phyloP scores from a whole-genome alignment of 92 coral and sea anemone genomes.

The Bergia puertoricense region DNA sequence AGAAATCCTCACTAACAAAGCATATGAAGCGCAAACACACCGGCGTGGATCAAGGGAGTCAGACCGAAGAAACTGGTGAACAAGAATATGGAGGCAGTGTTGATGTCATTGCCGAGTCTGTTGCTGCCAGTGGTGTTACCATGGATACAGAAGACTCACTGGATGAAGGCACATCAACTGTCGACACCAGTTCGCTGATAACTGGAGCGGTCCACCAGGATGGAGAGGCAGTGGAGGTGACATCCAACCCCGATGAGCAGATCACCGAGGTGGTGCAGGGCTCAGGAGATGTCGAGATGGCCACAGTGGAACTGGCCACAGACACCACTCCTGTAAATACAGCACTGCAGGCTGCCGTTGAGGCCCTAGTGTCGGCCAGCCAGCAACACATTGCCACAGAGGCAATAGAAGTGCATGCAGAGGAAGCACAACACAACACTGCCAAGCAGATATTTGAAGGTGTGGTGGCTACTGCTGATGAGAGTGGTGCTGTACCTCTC shows the following conservation, averaged over 20 bases:
- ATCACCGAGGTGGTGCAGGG: slow-evolving; percentile 72
- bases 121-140: slow-evolving; percentile 91
- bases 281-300: slow-evolving; percentile 86
- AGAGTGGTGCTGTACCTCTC: background rate
- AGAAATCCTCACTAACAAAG: slow-evolving; percentile 96
- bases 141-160: slow-evolving; percentile 84
- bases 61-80: slow-evolving; percentile 91
- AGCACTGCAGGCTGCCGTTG: slow-evolving; percentile 91
- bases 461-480: slow-evolving; percentile 61
- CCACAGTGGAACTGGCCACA: slow-evolving; percentile 84
- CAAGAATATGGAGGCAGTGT: slow-evolving; percentile 78
- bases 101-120: slow-evolving; percentile 96
- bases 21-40: slow-evolving; percentile 99
- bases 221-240: slow-evolving; percentile 32
- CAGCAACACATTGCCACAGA: slow-evolving; percentile 85
- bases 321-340: slow-evolving; percentile 81
- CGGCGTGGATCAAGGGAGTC: slow-evolving; percentile 89
- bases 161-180: slow-evolving; percentile 70
- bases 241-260: slow-evolving; percentile 50
- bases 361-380: slow-evolving; percentile 90
- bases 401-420: slow-evolving; percentile 68
- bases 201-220: slow-evolving; percentile 50
- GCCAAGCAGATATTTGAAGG: slow-evolving; percentile 78
- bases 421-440: slow-evolving; percentile 54
- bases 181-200: slow-evolving; percentile 79